Evolutionary conservation across 1,140 invertebrate genomes (phyloP).

Genomic region (Camponotus floridanus): DNA sequence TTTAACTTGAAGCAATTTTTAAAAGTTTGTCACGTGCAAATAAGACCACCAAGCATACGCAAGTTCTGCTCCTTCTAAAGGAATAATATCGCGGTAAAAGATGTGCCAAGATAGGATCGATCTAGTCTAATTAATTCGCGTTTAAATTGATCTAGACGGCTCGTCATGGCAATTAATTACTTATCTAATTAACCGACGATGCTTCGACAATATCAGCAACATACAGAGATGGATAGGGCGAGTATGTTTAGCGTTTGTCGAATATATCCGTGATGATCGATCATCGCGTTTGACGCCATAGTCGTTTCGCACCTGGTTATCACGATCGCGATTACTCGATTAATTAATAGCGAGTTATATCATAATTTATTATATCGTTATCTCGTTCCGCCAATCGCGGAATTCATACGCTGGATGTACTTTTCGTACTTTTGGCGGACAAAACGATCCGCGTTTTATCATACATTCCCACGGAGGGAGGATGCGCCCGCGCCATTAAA

Average conservation of each 20-base stretch:
- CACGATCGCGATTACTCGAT: constrained; percentile 48
- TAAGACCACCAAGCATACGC: background rate
- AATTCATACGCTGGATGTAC: constrained; percentile 28
- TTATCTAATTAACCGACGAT: constrained; percentile 60
- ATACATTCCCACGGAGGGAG: constrained; percentile 43
- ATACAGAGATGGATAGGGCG: constrained; percentile 34
- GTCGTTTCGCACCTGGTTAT: constrained; percentile 54
- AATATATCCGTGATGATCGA: constrained; percentile 52
- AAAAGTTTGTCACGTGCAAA: background rate
- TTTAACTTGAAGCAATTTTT: background rate
- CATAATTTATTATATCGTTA: constrained; percentile 52
- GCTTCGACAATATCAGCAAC: constrained; percentile 24
- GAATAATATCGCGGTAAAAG: background rate
- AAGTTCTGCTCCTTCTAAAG: background rate
- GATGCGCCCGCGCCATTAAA: constrained; percentile 34
- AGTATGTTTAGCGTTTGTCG: constrained; percentile 55
- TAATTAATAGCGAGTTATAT: constrained; percentile 61
- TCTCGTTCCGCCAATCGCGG: constrained; percentile 43
- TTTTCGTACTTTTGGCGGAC: constrained; percentile 39
- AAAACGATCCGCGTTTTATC: constrained; percentile 50
- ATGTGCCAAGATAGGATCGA: background rate
- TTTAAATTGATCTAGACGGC: constrained; percentile 49
- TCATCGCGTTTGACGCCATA: constrained; percentile 48
- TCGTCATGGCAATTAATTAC: constrained; percentile 44
- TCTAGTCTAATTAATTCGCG: constrained; percentile 30